Conservation (phyloP, 2,797 vertebrate genomes). For the Myotis findleyi region DNA sequence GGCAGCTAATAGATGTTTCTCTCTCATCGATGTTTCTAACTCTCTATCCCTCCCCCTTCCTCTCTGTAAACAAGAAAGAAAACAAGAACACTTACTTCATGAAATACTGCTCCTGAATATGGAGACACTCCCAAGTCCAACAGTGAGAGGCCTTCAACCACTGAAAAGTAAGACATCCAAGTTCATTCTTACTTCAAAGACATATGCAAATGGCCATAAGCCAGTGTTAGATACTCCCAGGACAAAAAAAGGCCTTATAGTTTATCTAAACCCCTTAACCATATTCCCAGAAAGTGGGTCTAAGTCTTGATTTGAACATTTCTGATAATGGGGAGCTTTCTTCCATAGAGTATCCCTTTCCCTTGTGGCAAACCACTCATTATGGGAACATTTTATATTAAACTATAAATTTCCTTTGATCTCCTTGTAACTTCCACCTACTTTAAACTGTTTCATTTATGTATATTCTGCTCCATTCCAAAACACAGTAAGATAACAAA, state of each 20-base stretch:
- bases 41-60: background rate
- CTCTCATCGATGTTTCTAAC: background rate
- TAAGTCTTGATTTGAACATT: constrained; percentile 37
- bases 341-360: background rate
- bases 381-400: background rate
- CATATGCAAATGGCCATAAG: constrained; percentile 2
- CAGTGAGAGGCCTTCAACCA: constrained; percentile 96
- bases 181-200: constrained; percentile 52
- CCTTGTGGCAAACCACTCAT: background rate
- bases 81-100: constrained; percentile 92
- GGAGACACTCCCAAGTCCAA: constrained; percentile 97
- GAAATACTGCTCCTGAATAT: constrained; percentile 97
- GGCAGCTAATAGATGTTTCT: no score
- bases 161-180: constrained; percentile 87
- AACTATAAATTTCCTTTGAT: background rate
- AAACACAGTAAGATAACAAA: constrained; percentile 35
- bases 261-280: background rate
- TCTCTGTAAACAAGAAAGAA: constrained; percentile 35
- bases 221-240: background rate
- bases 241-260: background rate
- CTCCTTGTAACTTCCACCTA: background rate
- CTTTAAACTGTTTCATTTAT: background rate
- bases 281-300: background rate
- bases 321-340: constrained; percentile 1
- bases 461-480: background rate